These are phyloP conservation scores for Drosophila ambigua DNA, from an alignment of 1,140 invertebrate species.

Conservation along the genomic window DNA sequence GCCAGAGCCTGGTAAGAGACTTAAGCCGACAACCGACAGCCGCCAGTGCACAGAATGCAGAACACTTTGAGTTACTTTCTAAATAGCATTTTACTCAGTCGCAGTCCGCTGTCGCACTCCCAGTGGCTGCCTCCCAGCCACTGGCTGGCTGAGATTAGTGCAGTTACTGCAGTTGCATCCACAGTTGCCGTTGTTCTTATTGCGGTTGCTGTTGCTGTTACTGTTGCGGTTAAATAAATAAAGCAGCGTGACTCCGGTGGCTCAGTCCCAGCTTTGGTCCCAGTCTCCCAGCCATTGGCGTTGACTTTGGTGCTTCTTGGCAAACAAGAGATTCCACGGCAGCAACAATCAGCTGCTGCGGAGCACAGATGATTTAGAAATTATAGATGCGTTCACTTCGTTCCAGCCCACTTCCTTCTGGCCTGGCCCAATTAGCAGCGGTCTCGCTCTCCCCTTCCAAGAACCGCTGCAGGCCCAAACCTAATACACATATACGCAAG, in stretches of 20 bases:
- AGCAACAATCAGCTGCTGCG: slow-evolving; percentile 10
- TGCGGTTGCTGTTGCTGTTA: slow-evolving; percentile 66
- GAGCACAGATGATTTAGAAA: slow-evolving; percentile 57
- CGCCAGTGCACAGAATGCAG: slow-evolving; percentile 31
- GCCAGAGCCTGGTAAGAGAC: slow-evolving; percentile 52
- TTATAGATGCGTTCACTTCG: slow-evolving; percentile 56
- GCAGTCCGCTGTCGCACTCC: slow-evolving; percentile 9
- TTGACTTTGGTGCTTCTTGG: slow-evolving; percentile 32
- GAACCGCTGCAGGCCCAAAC: background rate
- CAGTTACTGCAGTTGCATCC: slow-evolving; percentile 47
- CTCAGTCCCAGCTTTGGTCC: slow-evolving; percentile 22
- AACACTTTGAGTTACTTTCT: slow-evolving; percentile 74
- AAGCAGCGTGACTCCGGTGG: slow-evolving; percentile 54
- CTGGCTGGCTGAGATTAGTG: slow-evolving; percentile 43
- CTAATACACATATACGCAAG: background rate
- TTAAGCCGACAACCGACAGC: slow-evolving; percentile 76
- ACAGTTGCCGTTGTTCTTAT: slow-evolving; percentile 73
- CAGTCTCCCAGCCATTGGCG: slow-evolving; percentile 5
- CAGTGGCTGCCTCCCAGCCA: slow-evolving; percentile 15
- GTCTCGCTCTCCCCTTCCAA: slow-evolving; percentile 1
- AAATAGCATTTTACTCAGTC: slow-evolving; percentile 61
- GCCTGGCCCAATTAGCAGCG: slow-evolving; percentile 29
- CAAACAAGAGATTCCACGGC: slow-evolving; percentile 36
- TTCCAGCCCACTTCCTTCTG: slow-evolving; percentile 68
- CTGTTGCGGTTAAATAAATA: slow-evolving; percentile 80